phyloP scores from a whole-genome alignment of 2,888 invertebrate species.

The Cheilosia impressa region DNA sequence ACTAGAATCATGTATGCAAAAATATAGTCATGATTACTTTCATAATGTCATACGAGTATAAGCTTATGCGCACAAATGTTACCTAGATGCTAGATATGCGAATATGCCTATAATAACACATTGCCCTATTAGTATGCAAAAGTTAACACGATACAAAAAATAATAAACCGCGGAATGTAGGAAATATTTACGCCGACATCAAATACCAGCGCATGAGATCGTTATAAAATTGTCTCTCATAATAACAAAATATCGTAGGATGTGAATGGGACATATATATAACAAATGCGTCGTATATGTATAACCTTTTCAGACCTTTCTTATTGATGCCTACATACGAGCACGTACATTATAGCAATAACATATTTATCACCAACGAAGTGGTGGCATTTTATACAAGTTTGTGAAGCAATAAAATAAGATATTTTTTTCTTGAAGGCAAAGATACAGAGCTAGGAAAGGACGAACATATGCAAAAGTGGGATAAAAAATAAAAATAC shows the following conservation, averaged over 20 bases:
- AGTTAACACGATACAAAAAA: constrained; percentile 12
- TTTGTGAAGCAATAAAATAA: constrained; percentile 29
- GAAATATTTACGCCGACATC: constrained; percentile 53
- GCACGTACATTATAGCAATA: constrained; percentile 66
- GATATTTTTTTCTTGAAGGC: constrained; percentile 14
- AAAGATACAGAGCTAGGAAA: neutral
- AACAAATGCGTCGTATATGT: constrained; percentile 1
- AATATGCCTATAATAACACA: no score
- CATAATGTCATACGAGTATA: no score
- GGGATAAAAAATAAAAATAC: no score
- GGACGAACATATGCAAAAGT: no score
- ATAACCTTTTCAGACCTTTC: constrained; percentile 19
- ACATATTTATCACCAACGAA: constrained; percentile 49
- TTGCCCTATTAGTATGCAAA: constrained; percentile 38
- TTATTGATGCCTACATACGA: constrained; percentile 46
- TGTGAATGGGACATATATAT: constrained; percentile 26
- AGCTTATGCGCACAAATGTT: no score
- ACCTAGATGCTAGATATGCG: no score
- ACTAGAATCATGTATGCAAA: no score
- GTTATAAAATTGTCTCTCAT: constrained; percentile 29
- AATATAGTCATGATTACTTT: no score
- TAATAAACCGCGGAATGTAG: constrained; percentile 20
- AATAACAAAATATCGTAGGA: constrained; percentile 14
- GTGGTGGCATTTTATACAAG: constrained; percentile 24
- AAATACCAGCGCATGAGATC: constrained; percentile 34